A percentile compares a stretch with the other conserved stretches of the same genome.
Evolutionary conservation across 1,140 invertebrate species (phyloP).

Genomic region (Leguminivora glycinivorella): DNA sequence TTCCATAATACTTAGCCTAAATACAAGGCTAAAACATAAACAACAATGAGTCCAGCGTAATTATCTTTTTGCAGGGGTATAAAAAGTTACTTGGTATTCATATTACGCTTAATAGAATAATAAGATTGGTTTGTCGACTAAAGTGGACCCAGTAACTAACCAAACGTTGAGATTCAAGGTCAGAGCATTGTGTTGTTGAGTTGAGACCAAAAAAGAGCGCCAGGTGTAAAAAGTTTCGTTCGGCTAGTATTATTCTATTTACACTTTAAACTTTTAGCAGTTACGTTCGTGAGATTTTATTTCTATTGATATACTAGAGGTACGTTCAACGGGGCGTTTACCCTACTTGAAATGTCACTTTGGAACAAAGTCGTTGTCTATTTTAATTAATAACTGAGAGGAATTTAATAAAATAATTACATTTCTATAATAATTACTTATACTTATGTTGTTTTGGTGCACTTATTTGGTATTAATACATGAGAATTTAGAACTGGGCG

Average conservation of each 20-base stretch:
- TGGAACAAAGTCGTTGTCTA: not conserved
- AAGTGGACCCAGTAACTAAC: not conserved
- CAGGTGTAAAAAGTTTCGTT: conserved; percentile 21
- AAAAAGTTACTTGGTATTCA: not conserved
- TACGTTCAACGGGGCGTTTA: not conserved
- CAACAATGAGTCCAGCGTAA: too few species aligned
- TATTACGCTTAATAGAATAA: not conserved
- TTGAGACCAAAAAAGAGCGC: conserved; percentile 15
- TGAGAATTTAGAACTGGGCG: not conserved
- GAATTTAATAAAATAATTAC: too few species aligned
- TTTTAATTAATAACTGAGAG: not conserved
- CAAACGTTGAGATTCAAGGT: conserved; percentile 18
- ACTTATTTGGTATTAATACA: not conserved
- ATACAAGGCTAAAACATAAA: not conserved
- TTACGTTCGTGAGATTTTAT: not conserved
- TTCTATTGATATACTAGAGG: not conserved
- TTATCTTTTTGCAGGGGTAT: not conserved
- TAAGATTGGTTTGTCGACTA: not conserved
- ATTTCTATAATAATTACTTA: not conserved
- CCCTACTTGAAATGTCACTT: not conserved
- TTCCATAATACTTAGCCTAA: not conserved
- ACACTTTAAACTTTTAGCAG: not conserved
- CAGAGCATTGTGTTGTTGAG: conserved; percentile 1
- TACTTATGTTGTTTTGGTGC: not conserved
- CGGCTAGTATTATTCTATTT: not conserved